Base-by-base conservation (phyloP, 2,113 vertebrate species). In the Hippocampus mohnikei region DNA sequence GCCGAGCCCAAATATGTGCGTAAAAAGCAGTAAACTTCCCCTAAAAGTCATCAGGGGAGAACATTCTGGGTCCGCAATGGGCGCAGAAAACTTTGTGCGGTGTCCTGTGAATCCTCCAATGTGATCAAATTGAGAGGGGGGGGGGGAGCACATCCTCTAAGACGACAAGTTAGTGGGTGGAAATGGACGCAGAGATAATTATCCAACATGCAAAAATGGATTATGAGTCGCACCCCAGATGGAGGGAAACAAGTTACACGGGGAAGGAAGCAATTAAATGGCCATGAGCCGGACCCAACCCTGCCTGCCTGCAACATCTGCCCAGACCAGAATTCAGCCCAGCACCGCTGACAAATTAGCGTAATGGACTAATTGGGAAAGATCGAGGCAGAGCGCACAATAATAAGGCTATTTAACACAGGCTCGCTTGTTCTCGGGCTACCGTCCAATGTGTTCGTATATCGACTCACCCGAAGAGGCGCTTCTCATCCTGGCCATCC, bases 401-500 rank as follows among this genome's bases (percentile, higher is more conserved):
- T 87, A 86, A 85, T 84, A 80, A 75, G 80, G 74, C 84, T 87
- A 84, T 86, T 79, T 77, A 76, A 83, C 75, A 71, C 79, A 23
- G 75, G 56, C 81, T 84, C 84, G 67, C 84, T 65, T 84, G 81
- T 74, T 84, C 72, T 73, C 71, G 68, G 71, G 77, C 74, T 80
- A 86, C 73, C 85, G 82, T 70, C 48, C 76, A 78, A 72, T 82
- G 76, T 70, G 78, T 69, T 37, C 33, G 33, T 37, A 37, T 5
- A 84, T 74, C 75, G 95, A 95, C 95, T 97, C 94, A 98, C 97
- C 96, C 95, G 91, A 88, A 92, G 86, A 91, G 85, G 88, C 44
- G 91, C 73, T 90, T 87, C 86, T 93, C 92, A 88, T 94, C 92
- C 86, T 90, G 90, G 90, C 88, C 62, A 23, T 25, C 21, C 33